A percentile compares a stretch with the other conserved stretches of the same genome.
Evolutionary conservation across 2,113 vertebrate species (phyloP).

Genomic region (Riparia riparia): DNA sequence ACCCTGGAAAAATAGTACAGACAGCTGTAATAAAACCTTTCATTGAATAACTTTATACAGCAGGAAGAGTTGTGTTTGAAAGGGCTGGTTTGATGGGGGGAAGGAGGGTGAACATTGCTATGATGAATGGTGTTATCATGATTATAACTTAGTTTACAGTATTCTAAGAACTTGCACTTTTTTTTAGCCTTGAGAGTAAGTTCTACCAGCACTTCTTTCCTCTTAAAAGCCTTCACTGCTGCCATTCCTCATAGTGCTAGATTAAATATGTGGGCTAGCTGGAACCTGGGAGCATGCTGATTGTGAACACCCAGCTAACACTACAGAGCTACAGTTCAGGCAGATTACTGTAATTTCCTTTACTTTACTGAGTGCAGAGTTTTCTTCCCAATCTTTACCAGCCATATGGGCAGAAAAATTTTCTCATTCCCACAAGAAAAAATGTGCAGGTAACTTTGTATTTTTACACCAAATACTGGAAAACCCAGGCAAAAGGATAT

Average conservation of each 20-base stretch:
- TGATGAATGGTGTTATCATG: background rate
- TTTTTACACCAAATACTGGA: background rate
- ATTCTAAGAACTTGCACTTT: background rate
- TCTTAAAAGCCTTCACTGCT: background rate
- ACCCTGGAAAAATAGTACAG: background rate
- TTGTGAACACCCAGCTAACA: background rate
- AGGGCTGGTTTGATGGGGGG: background rate
- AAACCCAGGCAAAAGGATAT: background rate
- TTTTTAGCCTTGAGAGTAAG: background rate
- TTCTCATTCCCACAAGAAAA: background rate
- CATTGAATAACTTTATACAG: background rate
- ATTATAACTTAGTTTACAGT: background rate
- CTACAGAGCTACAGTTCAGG: background rate
- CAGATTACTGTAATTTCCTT: constrained; percentile 1
- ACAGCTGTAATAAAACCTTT: constrained; percentile 33
- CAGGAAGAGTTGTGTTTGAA: constrained; percentile 35
- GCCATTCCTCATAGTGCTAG: background rate
- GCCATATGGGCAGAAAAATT: background rate
- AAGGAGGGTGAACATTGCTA: background rate
- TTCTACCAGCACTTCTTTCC: background rate
- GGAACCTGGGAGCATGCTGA: background rate
- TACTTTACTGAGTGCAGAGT: background rate
- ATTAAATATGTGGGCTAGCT: background rate
- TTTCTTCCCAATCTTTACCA: background rate
- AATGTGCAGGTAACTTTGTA: background rate